phyloP scores from a whole-genome alignment of 2,888 invertebrate species.

The Micoletzkya japonica region DNA sequence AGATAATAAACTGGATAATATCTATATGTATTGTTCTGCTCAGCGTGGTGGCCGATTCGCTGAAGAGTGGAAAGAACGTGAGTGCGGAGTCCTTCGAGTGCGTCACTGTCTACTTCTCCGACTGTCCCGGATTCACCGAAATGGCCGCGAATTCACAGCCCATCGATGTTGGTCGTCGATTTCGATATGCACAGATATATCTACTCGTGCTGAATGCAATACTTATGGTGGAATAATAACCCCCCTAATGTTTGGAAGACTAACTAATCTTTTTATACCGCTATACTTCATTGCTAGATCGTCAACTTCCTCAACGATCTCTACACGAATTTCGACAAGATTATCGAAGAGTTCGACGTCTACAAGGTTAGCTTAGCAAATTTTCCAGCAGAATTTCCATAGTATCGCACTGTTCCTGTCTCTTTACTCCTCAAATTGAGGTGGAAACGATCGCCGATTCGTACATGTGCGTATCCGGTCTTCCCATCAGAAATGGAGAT shows the following conservation, averaged over 20 bases:
- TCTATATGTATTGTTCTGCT: too few species aligned
- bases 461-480: slow-evolving; percentile 47
- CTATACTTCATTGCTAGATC: slow-evolving; percentile 76
- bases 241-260: too few species aligned
- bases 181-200: neutral
- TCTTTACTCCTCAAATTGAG: slow-evolving; percentile 25
- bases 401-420: neutral
- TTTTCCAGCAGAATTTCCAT: neutral
- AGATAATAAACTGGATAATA: neutral
- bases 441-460: slow-evolving; percentile 49
- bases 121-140: slow-evolving; percentile 45
- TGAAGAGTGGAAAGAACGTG: slow-evolving; percentile 39
- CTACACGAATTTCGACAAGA: slow-evolving; percentile 43
- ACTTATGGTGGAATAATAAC: too few species aligned
- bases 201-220: too few species aligned
- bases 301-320: slow-evolving; percentile 49
- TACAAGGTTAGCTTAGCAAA: slow-evolving; percentile 37
- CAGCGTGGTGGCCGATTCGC: slow-evolving; percentile 42
- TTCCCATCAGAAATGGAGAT: slow-evolving; percentile 40
- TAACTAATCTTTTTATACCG: too few species aligned
- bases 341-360: slow-evolving; percentile 47
- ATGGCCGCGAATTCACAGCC: slow-evolving; percentile 36
- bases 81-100: slow-evolving; percentile 39
- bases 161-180: slow-evolving; percentile 33
- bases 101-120: slow-evolving; percentile 46